phyloP scores from a whole-genome alignment of 1,140 invertebrate genomes.

The Bombus turneri region DNA sequence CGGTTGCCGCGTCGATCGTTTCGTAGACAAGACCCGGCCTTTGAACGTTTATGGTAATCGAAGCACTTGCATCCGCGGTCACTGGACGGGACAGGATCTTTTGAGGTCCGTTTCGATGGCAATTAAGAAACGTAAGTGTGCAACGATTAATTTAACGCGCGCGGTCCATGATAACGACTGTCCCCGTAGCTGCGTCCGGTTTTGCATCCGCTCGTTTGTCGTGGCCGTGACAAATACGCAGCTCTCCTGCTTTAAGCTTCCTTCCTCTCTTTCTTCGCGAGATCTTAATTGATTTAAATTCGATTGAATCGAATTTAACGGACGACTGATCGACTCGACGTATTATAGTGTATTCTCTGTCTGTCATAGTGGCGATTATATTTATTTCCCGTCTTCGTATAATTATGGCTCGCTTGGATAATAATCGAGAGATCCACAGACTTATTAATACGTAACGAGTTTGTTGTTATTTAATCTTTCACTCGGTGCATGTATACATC shows the following conservation, averaged over 20 bases:
- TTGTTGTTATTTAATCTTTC: conserved; percentile 25
- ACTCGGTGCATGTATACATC: not conserved
- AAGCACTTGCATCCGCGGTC: conserved; percentile 14
- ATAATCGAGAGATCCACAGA: conserved; percentile 1
- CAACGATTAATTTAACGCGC: conserved; percentile 40
- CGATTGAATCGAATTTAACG: not conserved
- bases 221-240: not conserved
- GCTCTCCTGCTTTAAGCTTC: not conserved
- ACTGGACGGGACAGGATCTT: not conserved
- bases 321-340: not conserved
- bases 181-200: conserved; percentile 3
- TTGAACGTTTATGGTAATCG: conserved; percentile 33
- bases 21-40: not conserved
- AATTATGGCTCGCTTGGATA: conserved; percentile 2
- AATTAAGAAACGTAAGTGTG: conserved; percentile 46
- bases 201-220: conserved; percentile 30
- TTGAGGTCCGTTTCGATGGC: conserved; percentile 24
- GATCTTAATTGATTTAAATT: conserved; percentile 31
- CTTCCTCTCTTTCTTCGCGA: not conserved
- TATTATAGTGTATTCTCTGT: not conserved
- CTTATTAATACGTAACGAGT: not conserved
- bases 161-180: not conserved
- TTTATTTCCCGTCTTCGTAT: not conserved
- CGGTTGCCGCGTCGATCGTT: conserved; percentile 3
- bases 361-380: not conserved